These are phyloP conservation scores for Oreotrochilus melanogaster DNA, from an alignment of 2,113 vertebrate genomes.

Conservation along the genomic window DNA sequence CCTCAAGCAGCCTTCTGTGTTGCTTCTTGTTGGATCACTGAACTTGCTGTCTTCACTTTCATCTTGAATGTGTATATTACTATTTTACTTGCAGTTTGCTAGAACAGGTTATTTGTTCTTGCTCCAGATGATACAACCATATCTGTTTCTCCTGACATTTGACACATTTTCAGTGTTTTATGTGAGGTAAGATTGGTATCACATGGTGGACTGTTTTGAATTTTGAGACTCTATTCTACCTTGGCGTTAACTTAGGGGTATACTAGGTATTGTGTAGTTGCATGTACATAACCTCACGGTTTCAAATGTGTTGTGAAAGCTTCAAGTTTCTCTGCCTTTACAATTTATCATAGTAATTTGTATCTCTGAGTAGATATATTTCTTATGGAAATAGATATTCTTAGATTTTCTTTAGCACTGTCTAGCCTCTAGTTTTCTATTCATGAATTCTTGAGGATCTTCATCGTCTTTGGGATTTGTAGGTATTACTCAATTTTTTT, in stretches of 20 bases:
- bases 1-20: background rate
- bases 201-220: background rate
- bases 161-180: background rate
- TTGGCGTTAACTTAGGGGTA: background rate
- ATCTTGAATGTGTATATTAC: background rate
- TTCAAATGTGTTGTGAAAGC: background rate
- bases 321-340: background rate
- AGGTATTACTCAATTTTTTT: fast-evolving
- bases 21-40: background rate
- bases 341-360: background rate
- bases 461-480: background rate
- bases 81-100: background rate
- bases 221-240: fast-evolving
- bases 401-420: background rate
- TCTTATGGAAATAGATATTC: background rate
- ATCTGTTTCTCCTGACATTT: background rate
- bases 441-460: background rate
- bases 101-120: background rate
- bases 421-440: background rate
- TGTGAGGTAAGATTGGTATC: background rate
- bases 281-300: background rate
- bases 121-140: fast-evolving
- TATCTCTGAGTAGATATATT: background rate
- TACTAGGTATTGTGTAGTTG: background rate
- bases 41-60: background rate